Percentiles rank a stretch among this genome's conserved stretches.
Evolutionary conservation across 2,113 vertebrate genomes (phyloP).

Genomic region (Colistium nudipinnis): DNA sequence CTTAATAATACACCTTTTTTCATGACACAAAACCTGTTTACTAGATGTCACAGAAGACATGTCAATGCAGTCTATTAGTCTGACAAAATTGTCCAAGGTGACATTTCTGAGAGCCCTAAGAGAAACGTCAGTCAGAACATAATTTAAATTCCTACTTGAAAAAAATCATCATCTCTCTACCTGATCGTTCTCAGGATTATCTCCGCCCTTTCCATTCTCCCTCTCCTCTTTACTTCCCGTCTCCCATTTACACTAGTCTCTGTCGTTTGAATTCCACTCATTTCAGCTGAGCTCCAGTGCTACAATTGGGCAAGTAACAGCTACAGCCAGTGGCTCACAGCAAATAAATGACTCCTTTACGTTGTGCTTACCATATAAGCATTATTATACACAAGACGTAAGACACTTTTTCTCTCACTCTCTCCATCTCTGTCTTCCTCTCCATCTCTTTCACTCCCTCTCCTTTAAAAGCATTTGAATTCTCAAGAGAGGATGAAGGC

Average conservation of each 20-base stretch:
- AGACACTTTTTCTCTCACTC: constrained; percentile 6
- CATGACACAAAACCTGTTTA: background rate
- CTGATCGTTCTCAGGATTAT: background rate
- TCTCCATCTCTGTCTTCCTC: background rate
- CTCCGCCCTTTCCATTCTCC: background rate
- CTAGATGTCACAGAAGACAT: background rate
- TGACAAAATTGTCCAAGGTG: background rate
- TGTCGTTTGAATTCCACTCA: background rate
- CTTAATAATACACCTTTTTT: background rate
- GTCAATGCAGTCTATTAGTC: background rate
- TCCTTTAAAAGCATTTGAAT: constrained; percentile 61
- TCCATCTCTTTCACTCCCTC: constrained; percentile 16
- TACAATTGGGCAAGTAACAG: constrained; percentile 21
- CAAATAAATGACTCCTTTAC: constrained; percentile 14
- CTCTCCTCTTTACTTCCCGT: background rate
- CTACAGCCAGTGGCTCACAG: background rate
- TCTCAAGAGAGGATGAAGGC: constrained; percentile 55
- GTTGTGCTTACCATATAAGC: constrained; percentile 17
- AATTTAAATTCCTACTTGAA: constrained; percentile 4
- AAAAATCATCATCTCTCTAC: constrained; percentile 20
- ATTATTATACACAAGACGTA: constrained; percentile 2
- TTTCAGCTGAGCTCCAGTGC: constrained; percentile 14
- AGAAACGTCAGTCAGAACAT: constrained; percentile 3
- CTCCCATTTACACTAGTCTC: constrained; percentile 12
- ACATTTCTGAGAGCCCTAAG: background rate